Conservation (phyloP, 2,113 vertebrate genomes). For the Nothocercus julius region DNA sequence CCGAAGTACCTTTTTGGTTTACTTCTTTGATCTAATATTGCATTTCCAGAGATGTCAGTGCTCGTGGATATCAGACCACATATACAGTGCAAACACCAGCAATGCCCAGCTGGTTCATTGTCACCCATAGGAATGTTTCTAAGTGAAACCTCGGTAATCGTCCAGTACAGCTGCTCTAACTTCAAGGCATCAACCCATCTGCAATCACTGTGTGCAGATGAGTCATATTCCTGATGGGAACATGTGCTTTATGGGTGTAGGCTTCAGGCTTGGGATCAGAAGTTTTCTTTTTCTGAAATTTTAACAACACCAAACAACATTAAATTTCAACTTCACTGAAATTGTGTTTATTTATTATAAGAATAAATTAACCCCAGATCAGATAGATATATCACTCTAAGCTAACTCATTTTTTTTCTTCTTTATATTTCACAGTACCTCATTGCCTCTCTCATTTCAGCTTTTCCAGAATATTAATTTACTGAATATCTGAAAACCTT, state of each 20-base stretch:
- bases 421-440: neutral
- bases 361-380: neutral
- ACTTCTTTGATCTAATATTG: conserved; percentile 41
- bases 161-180: conserved; percentile 41
- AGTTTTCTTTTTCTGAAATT: neutral
- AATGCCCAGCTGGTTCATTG: conserved; percentile 59
- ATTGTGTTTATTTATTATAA: neutral
- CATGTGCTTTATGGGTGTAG: neutral
- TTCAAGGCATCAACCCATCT: conserved; percentile 48
- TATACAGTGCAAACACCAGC: conserved; percentile 33
- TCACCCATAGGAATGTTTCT: conserved; percentile 62
- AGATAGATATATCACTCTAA: neutral
- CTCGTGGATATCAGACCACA: conserved; percentile 18
- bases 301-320: neutral
- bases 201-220: conserved; percentile 24
- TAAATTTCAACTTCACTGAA: neutral
- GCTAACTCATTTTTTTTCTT: neutral
- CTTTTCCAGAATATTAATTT: neutral
- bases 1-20: conserved; percentile 1
- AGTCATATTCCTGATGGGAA: neutral
- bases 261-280: neutral
- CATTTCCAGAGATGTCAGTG: conserved; percentile 39
- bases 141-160: conserved; percentile 30
- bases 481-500: neutral
- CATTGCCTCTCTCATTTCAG: neutral